phyloP scores from a whole-genome alignment of 2,888 invertebrate species.

The Macrosoma leucophasiata region DNA sequence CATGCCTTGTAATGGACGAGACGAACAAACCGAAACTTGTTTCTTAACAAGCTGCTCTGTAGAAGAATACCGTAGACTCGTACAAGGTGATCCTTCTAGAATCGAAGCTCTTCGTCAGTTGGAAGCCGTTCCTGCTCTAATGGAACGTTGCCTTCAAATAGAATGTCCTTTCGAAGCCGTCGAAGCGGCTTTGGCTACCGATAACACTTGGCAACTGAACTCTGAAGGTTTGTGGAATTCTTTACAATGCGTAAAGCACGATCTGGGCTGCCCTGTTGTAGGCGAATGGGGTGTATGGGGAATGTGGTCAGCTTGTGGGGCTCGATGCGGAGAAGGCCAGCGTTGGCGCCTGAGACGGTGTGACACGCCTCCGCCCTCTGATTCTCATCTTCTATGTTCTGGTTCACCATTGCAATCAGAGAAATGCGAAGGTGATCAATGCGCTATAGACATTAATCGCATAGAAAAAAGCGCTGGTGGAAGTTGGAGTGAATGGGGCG shows the following conservation, averaged over 20 bases:
- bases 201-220: constrained; percentile 59
- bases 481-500: constrained; percentile 59
- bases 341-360: constrained; percentile 57
- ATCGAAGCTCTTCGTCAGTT: constrained; percentile 50
- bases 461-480: constrained; percentile 33
- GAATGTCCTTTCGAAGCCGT: constrained; percentile 64
- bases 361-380: constrained; percentile 57
- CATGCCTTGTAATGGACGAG: constrained; percentile 51
- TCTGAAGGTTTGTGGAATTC: constrained; percentile 65
- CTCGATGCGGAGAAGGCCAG: constrained; percentile 53
- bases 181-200: constrained; percentile 44
- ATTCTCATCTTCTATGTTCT: constrained; percentile 39
- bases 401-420: constrained; percentile 50
- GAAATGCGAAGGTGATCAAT: constrained; percentile 57
- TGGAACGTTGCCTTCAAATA: constrained; percentile 57
- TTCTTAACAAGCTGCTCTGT: constrained; percentile 56
- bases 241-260: constrained; percentile 67
- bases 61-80: constrained; percentile 49
- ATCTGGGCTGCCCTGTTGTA: constrained; percentile 62
- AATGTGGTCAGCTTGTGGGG: constrained; percentile 57
- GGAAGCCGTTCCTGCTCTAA: constrained; percentile 53
- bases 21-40: constrained; percentile 55
- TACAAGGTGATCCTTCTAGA: constrained; percentile 47
- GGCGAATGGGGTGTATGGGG: constrained; percentile 65
- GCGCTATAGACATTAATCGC: constrained; percentile 42